Percentiles rank a stretch among this genome's conserved stretches.
These are phyloP conservation scores for Thripadectes ignobilis DNA, from an alignment of 2,797 vertebrate species.

Conservation along the genomic window DNA sequence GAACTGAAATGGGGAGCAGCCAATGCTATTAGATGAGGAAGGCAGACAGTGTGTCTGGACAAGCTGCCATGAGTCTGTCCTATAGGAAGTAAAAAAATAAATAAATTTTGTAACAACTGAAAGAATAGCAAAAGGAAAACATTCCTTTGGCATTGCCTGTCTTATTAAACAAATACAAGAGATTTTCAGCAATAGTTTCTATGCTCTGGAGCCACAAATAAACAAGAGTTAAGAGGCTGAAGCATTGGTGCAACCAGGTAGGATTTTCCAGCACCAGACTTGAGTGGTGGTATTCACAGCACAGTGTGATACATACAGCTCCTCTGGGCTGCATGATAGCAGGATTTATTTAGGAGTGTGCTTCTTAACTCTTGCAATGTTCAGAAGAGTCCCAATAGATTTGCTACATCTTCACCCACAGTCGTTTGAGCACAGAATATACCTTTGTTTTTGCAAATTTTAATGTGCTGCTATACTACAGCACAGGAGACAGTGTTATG, in stretches of 20 bases:
- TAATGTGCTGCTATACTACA: neutral
- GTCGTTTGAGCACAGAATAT: neutral
- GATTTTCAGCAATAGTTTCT: neutral
- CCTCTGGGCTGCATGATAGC: neutral
- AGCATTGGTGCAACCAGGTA: neutral
- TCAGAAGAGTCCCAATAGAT: neutral
- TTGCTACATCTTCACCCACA: neutral
- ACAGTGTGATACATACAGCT: neutral
- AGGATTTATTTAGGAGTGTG: neutral
- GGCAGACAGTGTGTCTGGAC: slow-evolving; percentile 97
- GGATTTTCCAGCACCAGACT: neutral
- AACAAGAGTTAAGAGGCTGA: neutral
- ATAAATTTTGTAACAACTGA: neutral
- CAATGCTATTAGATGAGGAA: slow-evolving; percentile 93
- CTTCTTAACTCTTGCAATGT: neutral
- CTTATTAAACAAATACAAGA: neutral
- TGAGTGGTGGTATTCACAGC: neutral
- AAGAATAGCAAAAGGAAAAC: slow-evolving; percentile 6
- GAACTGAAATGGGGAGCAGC: slow-evolving; percentile 97
- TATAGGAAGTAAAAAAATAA: slow-evolving; percentile 54
- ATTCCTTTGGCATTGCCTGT: neutral
- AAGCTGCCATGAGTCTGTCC: slow-evolving; percentile 94
- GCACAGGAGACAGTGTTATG: neutral
- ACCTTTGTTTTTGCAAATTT: neutral
- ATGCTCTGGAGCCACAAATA: neutral